Evolutionary conservation across 1,140 invertebrate genomes (phyloP).

Genomic region (Pseudomyrmex cubaensis): DNA sequence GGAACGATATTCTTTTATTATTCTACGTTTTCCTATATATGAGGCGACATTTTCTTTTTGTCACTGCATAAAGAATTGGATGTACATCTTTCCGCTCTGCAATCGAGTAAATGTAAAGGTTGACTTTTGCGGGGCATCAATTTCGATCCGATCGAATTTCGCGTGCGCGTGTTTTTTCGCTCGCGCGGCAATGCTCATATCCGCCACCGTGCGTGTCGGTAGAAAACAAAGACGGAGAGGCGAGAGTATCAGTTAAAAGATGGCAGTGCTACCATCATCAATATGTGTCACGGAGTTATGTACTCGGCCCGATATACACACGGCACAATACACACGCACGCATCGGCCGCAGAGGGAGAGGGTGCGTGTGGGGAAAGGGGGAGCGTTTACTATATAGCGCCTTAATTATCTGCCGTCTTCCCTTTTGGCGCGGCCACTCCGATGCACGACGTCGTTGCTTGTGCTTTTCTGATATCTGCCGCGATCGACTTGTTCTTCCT

Average conservation of each 20-base stretch:
- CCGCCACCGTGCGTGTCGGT: conserved; percentile 38
- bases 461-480: conserved; percentile 70
- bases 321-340: conserved; percentile 30
- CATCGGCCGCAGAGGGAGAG: neutral
- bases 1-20: neutral
- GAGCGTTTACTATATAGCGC: conserved; percentile 77
- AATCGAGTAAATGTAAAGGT: too few species aligned
- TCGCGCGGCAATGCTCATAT: conserved; percentile 24
- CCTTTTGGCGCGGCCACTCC: conserved; percentile 59
- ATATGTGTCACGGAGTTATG: conserved; percentile 82
- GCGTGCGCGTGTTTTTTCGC: conserved; percentile 13
- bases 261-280: conserved; percentile 84
- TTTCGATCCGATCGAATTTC: conserved; percentile 16
- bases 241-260: conserved; percentile 78
- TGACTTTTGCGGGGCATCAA: conserved; percentile 16
- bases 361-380: conserved; percentile 34
- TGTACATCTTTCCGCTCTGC: neutral
- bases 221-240: conserved; percentile 36
- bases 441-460: conserved; percentile 40
- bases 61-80: neutral
- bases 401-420: conserved; percentile 82
- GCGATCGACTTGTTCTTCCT: conserved; percentile 65
- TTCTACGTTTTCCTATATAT: neutral
- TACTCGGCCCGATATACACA: conserved; percentile 66
- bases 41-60: too few species aligned